Evolutionary conservation across 2,113 vertebrate species (phyloP).

Genomic region (rat (Rattus norvegicus)): DNA sequence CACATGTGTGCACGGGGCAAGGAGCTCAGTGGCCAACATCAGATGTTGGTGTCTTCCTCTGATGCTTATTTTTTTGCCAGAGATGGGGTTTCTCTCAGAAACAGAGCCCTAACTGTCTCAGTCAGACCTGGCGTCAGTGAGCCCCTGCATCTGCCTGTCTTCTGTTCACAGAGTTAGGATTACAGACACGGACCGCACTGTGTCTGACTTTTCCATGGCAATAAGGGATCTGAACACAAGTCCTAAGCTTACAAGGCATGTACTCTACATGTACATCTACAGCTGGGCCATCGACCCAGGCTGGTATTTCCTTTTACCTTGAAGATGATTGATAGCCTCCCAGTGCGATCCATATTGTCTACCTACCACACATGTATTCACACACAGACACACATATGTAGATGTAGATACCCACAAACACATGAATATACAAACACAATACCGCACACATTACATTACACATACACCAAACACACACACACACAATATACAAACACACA

Average conservation of each 20-base stretch:
- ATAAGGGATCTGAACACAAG: neutral
- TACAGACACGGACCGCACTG: neutral
- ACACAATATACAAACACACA: neutral
- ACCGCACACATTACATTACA: no score
- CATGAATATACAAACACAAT: neutral
- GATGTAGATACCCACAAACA: neutral
- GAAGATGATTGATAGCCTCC: neutral
- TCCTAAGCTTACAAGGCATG: neutral
- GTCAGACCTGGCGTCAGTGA: neutral
- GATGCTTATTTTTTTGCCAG: neutral
- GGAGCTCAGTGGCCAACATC: neutral
- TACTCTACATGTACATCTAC: neutral
- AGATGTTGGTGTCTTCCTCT: neutral
- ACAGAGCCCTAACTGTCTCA: neutral
- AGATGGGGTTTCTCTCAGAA: neutral
- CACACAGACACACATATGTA: neutral
- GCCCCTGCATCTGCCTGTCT: neutral
- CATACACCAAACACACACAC: neutral
- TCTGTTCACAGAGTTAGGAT: neutral
- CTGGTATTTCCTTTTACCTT: neutral
- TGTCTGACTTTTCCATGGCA: neutral
- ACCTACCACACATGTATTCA: rapidly evolving
- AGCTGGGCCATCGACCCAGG: neutral
- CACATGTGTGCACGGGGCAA: neutral
- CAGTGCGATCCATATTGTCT: neutral